Conservation (phyloP, 2,888 invertebrate genomes). For the Sussaba pulchella region DNA sequence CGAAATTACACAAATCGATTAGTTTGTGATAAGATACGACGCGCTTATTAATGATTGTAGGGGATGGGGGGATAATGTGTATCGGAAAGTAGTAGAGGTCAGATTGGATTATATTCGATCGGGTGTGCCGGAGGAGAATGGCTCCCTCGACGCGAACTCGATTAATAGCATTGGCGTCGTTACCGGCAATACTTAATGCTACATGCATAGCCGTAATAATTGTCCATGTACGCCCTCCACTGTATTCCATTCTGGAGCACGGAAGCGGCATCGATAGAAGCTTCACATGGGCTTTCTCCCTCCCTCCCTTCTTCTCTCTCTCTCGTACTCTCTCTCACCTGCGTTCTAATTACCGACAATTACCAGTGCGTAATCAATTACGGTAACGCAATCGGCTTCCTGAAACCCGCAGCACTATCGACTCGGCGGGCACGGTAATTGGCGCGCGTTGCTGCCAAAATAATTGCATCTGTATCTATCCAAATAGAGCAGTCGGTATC, state of each 20-base stretch:
- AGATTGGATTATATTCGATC: constrained; percentile 60
- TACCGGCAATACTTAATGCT: constrained; percentile 57
- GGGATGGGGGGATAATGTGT: background rate
- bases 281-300: constrained; percentile 1
- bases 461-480: constrained; percentile 38
- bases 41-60: background rate
- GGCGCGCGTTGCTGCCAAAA: constrained; percentile 64
- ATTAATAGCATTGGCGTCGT: constrained; percentile 60
- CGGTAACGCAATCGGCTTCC: constrained; percentile 78
- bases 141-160: constrained; percentile 47
- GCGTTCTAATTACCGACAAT: constrained; percentile 81
- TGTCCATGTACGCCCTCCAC: background rate
- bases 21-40: background rate
- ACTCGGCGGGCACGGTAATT: constrained; percentile 76
- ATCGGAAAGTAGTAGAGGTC: constrained; percentile 23
- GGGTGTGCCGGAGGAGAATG: constrained; percentile 41
- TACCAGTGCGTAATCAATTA: constrained; percentile 82
- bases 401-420: constrained; percentile 69
- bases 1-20: background rate
- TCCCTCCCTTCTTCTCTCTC: constrained; percentile 1
- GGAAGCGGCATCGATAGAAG: constrained; percentile 26
- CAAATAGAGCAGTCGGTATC: background rate
- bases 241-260: constrained; percentile 34
- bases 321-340: constrained; percentile 63
- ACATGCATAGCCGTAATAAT: constrained; percentile 22